Base-by-base conservation (phyloP, 2,797 vertebrate genomes). In the Cephalopachus bancanus region DNA sequence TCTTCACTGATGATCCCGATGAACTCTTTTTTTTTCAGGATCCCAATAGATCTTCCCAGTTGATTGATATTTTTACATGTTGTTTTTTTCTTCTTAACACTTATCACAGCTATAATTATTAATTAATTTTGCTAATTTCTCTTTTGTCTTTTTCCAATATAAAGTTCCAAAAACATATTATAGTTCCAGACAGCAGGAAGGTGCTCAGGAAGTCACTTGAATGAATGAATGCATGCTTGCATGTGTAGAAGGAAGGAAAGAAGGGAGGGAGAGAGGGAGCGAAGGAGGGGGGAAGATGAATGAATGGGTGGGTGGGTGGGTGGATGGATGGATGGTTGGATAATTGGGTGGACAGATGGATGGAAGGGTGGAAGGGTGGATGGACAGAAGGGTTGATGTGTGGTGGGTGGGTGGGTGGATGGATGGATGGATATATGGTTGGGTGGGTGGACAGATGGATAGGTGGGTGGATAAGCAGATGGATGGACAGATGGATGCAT, bases 31-130 rank as follows among this genome's bases (percentile, higher is more conserved):
- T 91, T 44, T 65, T 67, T 67, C 11, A 55, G 37, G 37, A 93
- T 87, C 37, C 49, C 30, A 5, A 3, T n/a, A 49, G 44, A 17
- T 84, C 33, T 53, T 51, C 30, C 33, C 15, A 55, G 11, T 30
- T 49, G 44, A 85, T 69, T 59, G 17, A 60, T 93, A 3, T 80
- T 90, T 97, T 55, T 83, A 76, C 62, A 59, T 15, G 75, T 89
- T 11, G 37, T 17, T 28, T 75, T 86, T 11, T 33, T 53, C 49
- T 93, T 65, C 22, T 93, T 91, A 44, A 37, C 19, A 60, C 20
- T 74, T 75, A 51, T 11, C 9, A 69, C 28, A 16, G 57, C 20
- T 72, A 1, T 62, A 91, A n/a, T 65, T 90, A 92, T 69, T 89
- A 88, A 22, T 60, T 80, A 2, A 26, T 83, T 71, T 92, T 76